Evolutionary conservation across 2,797 vertebrate species (phyloP).

Genomic region (Craterocephalus amniculus): DNA sequence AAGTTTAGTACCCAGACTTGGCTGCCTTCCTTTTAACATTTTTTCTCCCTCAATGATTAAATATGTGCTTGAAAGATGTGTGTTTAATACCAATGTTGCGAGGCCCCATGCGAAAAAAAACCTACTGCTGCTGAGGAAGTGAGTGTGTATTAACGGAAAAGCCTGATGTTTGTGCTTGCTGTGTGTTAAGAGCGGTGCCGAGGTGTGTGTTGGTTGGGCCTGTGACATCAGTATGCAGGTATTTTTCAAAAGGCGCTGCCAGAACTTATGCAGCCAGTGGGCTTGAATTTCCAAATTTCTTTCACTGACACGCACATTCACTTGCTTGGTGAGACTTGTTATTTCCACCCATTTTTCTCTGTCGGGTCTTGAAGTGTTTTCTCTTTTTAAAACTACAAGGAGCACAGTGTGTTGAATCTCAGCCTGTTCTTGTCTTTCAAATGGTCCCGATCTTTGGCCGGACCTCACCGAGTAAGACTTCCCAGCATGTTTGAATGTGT

Average conservation of each 20-base stretch:
- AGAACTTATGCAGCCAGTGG: constrained; percentile 62
- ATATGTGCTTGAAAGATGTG: constrained; percentile 46
- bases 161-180: constrained; percentile 29
- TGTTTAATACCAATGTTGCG: constrained; percentile 29
- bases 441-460: constrained; percentile 28
- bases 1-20: constrained; percentile 41
- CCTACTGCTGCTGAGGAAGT: constrained; percentile 37
- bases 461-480: not conserved
- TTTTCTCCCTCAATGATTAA: constrained; percentile 48
- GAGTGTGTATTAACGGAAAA: constrained; percentile 35
- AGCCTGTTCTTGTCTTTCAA: constrained; percentile 29
- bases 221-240: constrained; percentile 78
- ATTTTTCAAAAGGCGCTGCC: constrained; percentile 73
- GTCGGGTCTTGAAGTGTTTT: constrained; percentile 41
- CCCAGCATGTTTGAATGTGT: not conserved
- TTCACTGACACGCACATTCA: constrained; percentile 46
- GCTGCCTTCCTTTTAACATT: constrained; percentile 2
- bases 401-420: constrained; percentile 32
- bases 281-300: constrained; percentile 72
- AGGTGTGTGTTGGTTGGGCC: constrained; percentile 8
- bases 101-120: constrained; percentile 53
- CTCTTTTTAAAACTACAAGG: constrained; percentile 28
- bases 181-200: constrained; percentile 31
- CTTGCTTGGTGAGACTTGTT: constrained; percentile 68
- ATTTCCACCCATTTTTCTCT: constrained; percentile 58